Conservation (phyloP, 2,113 vertebrate genomes). For the Campylomormyrus numenius region DNA sequence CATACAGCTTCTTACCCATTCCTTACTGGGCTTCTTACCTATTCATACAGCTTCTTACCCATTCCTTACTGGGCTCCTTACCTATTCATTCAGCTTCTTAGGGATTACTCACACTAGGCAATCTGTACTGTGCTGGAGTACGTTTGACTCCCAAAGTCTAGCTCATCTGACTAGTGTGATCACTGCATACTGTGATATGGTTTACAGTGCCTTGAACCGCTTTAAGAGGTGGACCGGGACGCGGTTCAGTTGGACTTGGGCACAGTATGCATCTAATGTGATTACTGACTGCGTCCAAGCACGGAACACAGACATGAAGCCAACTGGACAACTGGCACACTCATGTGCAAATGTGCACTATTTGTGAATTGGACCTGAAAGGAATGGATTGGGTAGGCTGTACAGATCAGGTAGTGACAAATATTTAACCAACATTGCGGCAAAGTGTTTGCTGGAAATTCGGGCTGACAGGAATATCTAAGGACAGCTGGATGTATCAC, state of each 20-base stretch:
- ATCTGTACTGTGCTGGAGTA: background rate
- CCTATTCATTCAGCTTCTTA: background rate
- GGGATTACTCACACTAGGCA: background rate
- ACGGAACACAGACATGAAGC: background rate
- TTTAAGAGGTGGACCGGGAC: no score
- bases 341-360: background rate
- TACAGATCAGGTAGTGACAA: background rate
- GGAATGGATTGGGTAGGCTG: background rate
- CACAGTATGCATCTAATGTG: background rate
- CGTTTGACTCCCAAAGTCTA: background rate
- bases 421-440: background rate
- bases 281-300: background rate
- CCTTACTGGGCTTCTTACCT: background rate
- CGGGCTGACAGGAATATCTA: no score
- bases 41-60: background rate
- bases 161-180: background rate
- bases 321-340: background rate
- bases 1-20: no score
- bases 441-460: no score
- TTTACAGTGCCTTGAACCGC: no score
- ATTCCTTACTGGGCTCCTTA: background rate
- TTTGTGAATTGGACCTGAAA: background rate
- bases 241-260: background rate
- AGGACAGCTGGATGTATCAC: no score
- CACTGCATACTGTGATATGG: background rate